Evolutionary conservation across 2,113 vertebrate species (phyloP).

Genomic region (Ictidomys tridecemlineatus): DNA sequence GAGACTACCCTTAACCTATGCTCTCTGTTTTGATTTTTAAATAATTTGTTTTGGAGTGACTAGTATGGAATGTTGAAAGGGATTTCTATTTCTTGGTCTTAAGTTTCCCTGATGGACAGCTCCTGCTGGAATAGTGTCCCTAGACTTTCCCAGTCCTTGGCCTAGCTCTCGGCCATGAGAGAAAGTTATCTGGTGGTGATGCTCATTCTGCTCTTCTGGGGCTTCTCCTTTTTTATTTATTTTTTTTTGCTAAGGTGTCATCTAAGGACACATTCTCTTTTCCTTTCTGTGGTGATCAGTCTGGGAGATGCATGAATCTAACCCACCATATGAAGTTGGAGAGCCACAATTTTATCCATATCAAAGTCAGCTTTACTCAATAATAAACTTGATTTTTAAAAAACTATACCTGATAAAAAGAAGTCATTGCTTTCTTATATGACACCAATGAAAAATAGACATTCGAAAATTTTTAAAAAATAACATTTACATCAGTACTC

Average conservation of each 20-base stretch:
- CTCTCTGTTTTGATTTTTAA: background rate
- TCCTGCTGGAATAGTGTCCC: background rate
- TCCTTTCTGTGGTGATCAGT: background rate
- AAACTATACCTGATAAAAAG: background rate
- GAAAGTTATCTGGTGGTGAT: background rate
- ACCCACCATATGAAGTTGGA: background rate
- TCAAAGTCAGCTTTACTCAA: background rate
- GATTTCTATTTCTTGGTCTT: background rate
- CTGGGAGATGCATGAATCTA: background rate
- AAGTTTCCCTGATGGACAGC: background rate
- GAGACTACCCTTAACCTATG: background rate
- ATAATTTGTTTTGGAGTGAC: background rate
- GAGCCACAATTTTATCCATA: background rate
- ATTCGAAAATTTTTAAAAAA: slow-evolving; percentile 39
- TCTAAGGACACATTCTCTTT: background rate
- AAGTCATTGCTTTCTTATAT: background rate
- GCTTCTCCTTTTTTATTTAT: background rate
- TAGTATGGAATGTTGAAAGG: background rate
- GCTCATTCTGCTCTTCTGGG: background rate
- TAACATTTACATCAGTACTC: background rate
- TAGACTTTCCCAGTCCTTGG: background rate
- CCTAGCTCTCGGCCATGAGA: background rate
- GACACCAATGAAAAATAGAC: background rate
- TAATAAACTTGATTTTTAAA: background rate
- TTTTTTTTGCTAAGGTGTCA: fast-evolving